Percentiles rank a stretch among this genome's conserved stretches.
phyloP scores from a whole-genome alignment of 2,888 invertebrate species.

The Hemaris fuciformis region DNA sequence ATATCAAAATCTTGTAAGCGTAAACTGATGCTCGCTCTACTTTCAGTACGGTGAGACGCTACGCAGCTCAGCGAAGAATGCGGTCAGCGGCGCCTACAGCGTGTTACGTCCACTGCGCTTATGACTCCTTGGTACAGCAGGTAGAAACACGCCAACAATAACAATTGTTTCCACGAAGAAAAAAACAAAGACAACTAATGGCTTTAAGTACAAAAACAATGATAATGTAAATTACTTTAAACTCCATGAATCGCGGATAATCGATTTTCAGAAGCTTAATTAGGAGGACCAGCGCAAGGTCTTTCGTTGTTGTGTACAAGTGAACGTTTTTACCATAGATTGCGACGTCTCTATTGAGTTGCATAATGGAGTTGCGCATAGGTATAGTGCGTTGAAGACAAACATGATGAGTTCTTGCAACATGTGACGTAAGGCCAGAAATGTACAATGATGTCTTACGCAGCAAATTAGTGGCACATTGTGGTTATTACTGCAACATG shows the following conservation, averaged over 20 bases:
- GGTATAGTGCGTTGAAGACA: background rate
- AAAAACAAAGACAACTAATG: background rate
- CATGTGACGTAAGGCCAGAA: background rate
- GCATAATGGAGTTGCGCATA: background rate
- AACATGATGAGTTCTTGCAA: background rate
- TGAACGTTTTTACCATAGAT: background rate
- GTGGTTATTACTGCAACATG: background rate
- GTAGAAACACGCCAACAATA: slow-evolving; percentile 16
- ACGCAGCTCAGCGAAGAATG: slow-evolving; percentile 65
- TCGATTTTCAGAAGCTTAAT: slow-evolving; percentile 29
- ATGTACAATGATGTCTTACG: slow-evolving; percentile 14
- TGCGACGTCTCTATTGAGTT: background rate
- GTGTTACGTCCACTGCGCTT: slow-evolving; percentile 37
- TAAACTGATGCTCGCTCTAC: slow-evolving; percentile 67
- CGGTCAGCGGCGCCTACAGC: slow-evolving; percentile 61
- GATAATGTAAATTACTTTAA: background rate
- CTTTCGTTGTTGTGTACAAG: background rate
- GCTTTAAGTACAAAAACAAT: background rate
- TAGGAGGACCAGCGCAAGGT: slow-evolving; percentile 14
- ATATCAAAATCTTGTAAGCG: slow-evolving; percentile 46
- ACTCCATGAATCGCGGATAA: slow-evolving; percentile 30
- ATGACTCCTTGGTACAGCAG: slow-evolving; percentile 41
- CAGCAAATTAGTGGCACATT: background rate
- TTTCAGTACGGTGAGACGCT: slow-evolving; percentile 57
- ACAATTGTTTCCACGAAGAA: background rate